These are phyloP conservation scores for Caenorhabditis virilis DNA, from an alignment of 2,888 invertebrate genomes.

Conservation along the genomic window DNA sequence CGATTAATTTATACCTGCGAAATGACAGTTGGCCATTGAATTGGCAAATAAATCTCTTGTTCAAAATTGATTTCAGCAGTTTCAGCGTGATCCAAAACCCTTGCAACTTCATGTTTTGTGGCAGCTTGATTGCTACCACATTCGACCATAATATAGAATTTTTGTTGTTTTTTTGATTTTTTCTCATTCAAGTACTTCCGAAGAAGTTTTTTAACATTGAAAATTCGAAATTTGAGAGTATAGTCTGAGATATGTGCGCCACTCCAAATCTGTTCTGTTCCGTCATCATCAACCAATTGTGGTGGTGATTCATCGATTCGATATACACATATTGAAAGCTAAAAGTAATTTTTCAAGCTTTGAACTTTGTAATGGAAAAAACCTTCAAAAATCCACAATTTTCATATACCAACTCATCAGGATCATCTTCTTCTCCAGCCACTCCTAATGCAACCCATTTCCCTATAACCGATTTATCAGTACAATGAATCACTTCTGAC, in stretches of 20 bases:
- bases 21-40: slow-evolving; percentile 61
- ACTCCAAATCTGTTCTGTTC: slow-evolving; percentile 52
- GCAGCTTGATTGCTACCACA: slow-evolving; percentile 42
- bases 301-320: slow-evolving; percentile 49
- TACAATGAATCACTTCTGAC: slow-evolving; percentile 38
- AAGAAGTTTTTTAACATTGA: slow-evolving; percentile 46
- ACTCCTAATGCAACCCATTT: slow-evolving; percentile 59
- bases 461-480: slow-evolving; percentile 33
- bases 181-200: slow-evolving; percentile 27
- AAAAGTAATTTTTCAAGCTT: not conserved
- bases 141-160: slow-evolving; percentile 19
- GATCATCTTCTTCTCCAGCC: slow-evolving; percentile 41
- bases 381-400: slow-evolving; percentile 60
- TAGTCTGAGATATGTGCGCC: slow-evolving; percentile 51
- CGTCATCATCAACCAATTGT: slow-evolving; percentile 41
- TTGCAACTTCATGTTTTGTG: slow-evolving; percentile 24
- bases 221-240: slow-evolving; percentile 54
- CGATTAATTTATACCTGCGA: slow-evolving; percentile 46
- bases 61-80: slow-evolving; percentile 39
- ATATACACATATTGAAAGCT: slow-evolving; percentile 48
- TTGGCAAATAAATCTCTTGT: slow-evolving; percentile 56
- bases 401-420: slow-evolving; percentile 38
- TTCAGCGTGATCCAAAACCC: slow-evolving; percentile 2
- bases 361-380: slow-evolving; percentile 1
- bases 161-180: slow-evolving; percentile 30